phyloP scores from a whole-genome alignment of 1,140 invertebrate species.

The Rhopalosiphum padi region DNA sequence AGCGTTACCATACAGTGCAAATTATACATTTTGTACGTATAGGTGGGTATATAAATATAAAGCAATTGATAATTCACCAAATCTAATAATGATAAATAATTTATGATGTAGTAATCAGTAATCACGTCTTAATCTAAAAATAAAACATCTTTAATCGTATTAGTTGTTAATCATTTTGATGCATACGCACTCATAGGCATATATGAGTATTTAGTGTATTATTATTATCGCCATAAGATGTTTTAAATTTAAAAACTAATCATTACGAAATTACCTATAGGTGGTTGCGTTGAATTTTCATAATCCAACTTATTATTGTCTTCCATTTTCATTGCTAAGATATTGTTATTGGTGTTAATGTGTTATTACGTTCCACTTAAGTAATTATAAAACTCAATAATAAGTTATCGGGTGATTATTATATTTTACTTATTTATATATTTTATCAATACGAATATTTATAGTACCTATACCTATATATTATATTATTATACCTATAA shows the following conservation, averaged over 20 bases:
- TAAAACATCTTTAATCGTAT: neutral
- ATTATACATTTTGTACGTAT: neutral
- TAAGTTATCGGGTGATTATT: neutral
- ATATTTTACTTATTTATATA: neutral
- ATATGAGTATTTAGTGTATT: neutral
- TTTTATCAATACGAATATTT: too few species aligned
- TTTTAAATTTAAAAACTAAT: neutral
- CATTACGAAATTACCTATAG: neutral
- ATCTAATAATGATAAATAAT: conserved; percentile 15
- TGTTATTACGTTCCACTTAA: neutral
- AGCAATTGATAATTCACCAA: neutral
- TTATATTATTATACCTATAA: neutral
- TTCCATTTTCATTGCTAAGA: neutral
- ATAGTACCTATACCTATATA: too few species aligned
- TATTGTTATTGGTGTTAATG: neutral
- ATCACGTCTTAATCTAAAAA: neutral
- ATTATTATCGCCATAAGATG: neutral
- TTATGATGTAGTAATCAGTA: neutral
- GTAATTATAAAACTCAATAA: neutral
- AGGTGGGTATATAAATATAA: neutral
- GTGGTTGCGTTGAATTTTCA: neutral
- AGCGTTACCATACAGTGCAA: neutral
- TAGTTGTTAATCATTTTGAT: neutral
- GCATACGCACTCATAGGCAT: neutral
- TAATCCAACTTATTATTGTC: neutral